Evolutionary conservation across 2,888 invertebrate species (phyloP).

Genomic region (Eristalis intricaria): DNA sequence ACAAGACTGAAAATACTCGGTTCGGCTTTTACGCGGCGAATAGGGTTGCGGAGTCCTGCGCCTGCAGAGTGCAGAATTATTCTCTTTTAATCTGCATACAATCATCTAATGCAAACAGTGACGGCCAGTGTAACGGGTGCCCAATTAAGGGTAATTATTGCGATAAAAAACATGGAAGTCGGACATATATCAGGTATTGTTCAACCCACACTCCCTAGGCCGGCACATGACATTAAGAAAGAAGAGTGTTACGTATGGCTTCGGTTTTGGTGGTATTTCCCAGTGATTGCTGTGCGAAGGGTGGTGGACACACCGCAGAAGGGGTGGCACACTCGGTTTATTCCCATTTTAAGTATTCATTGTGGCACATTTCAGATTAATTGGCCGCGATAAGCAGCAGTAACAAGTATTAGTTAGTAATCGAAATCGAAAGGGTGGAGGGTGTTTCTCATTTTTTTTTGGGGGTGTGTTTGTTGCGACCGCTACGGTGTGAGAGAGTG

Average conservation of each 20-base stretch:
- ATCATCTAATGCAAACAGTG: slow-evolving; percentile 62
- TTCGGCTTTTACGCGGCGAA: neutral
- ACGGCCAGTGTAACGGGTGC: slow-evolving; percentile 26
- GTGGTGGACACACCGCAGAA: neutral
- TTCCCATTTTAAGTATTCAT: slow-evolving; percentile 59
- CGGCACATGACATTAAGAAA: neutral
- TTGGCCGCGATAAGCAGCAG: slow-evolving; percentile 53
- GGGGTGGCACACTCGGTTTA: slow-evolving; percentile 18
- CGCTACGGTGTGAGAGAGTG: neutral
- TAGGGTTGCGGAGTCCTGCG: neutral
- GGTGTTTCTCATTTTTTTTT: neutral
- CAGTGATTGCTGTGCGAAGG: neutral
- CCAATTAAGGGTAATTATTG: slow-evolving; percentile 70
- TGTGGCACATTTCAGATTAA: slow-evolving; percentile 67
- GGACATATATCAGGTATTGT: slow-evolving; percentile 59
- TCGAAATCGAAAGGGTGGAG: slow-evolving; percentile 65
- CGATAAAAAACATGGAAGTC: slow-evolving; percentile 67
- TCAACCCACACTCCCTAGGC: slow-evolving; percentile 26
- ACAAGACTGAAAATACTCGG: neutral
- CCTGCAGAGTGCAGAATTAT: slow-evolving; percentile 25
- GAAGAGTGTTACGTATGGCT: slow-evolving; percentile 4
- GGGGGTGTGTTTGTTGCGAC: slow-evolving; percentile 16
- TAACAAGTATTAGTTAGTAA: slow-evolving; percentile 68
- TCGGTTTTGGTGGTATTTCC: slow-evolving; percentile 28
- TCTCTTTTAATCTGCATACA: slow-evolving; percentile 51